Evolutionary conservation across 2,888 invertebrate species (phyloP).

Genomic region (Callyntrura sp.): DNA sequence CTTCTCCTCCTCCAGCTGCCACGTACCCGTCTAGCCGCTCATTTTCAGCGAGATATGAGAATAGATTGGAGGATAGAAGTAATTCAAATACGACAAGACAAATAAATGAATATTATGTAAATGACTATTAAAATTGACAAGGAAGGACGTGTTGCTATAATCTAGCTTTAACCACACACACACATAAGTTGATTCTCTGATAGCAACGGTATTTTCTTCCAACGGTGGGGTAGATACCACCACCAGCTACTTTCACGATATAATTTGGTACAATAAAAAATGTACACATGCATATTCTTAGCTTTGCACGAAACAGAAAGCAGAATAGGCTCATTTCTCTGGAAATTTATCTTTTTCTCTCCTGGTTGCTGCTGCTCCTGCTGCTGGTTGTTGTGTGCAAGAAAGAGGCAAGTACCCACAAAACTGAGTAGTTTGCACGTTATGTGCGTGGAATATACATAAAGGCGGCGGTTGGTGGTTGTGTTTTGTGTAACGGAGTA

Average conservation of each 20-base stretch:
- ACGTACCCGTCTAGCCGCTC: neutral
- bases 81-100: conserved; percentile 50
- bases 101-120: conserved; percentile 64
- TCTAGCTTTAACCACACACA: neutral
- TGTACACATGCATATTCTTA: neutral
- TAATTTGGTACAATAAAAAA: neutral
- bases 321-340: neutral
- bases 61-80: conserved; percentile 24
- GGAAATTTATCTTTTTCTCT: conserved; percentile 29
- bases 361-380: no score
- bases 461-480: neutral
- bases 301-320: neutral
- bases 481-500: neutral
- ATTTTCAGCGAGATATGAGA: neutral
- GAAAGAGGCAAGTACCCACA: neutral
- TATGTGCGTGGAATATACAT: neutral
- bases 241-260: neutral
- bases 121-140: conserved; percentile 54
- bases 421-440: neutral
- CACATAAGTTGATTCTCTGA: no score
- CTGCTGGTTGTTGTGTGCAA: neutral
- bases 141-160: conserved; percentile 36
- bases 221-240: neutral
- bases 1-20: neutral
- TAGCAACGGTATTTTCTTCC: no score